phyloP scores from a whole-genome alignment of 2,888 invertebrate species.

The Lycia hirtaria region DNA sequence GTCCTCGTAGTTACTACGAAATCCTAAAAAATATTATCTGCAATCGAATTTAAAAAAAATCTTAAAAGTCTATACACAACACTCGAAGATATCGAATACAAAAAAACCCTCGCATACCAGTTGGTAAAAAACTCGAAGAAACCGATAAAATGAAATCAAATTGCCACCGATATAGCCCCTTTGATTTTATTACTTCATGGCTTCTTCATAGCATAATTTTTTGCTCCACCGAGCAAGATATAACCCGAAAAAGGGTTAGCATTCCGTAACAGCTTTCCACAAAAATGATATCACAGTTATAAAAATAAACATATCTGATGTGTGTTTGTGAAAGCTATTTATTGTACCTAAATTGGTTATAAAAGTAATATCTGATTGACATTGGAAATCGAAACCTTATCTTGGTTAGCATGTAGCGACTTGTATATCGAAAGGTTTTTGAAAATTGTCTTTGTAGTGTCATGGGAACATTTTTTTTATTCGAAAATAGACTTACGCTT shows the following conservation, averaged over 20 bases:
- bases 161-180: neutral
- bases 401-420: neutral
- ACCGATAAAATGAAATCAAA: neutral
- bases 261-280: conserved; percentile 3
- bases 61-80: too few relatives aligned
- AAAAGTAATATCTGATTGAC: conserved; percentile 14
- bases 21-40: too few relatives aligned
- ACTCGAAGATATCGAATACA: too few relatives aligned
- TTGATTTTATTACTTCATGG: conserved; percentile 13
- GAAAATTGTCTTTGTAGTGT: conserved; percentile 1
- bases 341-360: conserved; percentile 11
- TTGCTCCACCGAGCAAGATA: conserved; percentile 14
- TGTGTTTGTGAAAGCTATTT: conserved; percentile 11
- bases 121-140: too few relatives aligned
- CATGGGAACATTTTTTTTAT: neutral
- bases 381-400: conserved; percentile 10
- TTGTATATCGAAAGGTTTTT: neutral
- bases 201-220: conserved; percentile 41
- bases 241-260: conserved; percentile 43
- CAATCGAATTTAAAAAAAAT: too few relatives aligned
- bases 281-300: conserved; percentile 39
- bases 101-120: too few relatives aligned
- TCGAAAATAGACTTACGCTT: too few relatives aligned
- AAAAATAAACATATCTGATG: conserved; percentile 67
- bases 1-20: too few relatives aligned